phyloP scores from a whole-genome alignment of 2,113 vertebrate genomes.

The Pimephales promelas region DNA sequence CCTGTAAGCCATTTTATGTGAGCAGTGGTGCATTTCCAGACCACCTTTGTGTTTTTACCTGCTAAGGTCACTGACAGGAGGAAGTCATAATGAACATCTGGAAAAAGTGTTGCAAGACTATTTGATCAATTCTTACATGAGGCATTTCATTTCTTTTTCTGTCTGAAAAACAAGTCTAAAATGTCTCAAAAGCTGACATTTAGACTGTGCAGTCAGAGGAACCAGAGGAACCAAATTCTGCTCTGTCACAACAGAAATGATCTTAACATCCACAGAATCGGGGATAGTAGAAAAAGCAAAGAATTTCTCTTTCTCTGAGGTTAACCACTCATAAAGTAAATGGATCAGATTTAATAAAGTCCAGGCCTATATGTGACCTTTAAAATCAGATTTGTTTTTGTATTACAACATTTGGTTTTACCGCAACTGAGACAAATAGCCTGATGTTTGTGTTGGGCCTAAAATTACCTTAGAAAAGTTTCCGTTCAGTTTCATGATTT shows the following conservation, averaged over 20 bases:
- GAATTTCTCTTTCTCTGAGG: background rate
- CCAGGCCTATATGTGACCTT: background rate
- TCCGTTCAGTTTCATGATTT: slow-evolving; percentile 20
- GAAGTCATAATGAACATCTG: slow-evolving; percentile 53
- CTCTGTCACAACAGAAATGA: background rate
- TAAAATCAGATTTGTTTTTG: background rate
- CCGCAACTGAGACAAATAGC: background rate
- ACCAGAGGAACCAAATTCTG: background rate
- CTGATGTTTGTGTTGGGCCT: background rate
- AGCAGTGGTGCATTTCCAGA: background rate
- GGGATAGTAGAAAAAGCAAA: background rate
- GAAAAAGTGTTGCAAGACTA: slow-evolving; percentile 14
- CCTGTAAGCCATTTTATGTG: background rate
- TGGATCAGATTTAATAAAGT: background rate
- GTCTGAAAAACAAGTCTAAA: background rate
- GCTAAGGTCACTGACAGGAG: background rate
- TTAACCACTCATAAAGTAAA: slow-evolving; percentile 10
- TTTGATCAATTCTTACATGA: background rate
- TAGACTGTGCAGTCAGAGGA: background rate
- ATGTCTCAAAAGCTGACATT: background rate
- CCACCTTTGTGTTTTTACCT: slow-evolving; percentile 28
- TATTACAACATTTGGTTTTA: background rate
- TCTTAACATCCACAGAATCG: background rate
- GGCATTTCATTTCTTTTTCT: background rate
- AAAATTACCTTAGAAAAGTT: background rate